phyloP scores from a whole-genome alignment of 2,113 vertebrate species.

The Centrocercus urophasianus region DNA sequence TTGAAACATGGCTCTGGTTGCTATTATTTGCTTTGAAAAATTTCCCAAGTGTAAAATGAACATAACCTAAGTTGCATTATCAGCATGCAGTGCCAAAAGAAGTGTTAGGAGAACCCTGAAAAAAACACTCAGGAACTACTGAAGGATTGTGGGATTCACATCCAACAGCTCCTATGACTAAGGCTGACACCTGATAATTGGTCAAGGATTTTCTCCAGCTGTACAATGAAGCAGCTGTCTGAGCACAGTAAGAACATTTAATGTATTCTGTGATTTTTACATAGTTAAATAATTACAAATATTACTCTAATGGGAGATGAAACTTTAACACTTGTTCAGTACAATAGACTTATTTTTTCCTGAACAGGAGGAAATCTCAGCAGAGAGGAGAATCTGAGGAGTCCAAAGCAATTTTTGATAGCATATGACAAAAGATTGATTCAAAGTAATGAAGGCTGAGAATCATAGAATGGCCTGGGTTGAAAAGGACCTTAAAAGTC shows the following conservation, averaged over 20 bases:
- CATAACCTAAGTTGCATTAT: constrained; percentile 4
- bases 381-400: background rate
- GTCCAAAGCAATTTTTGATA: background rate
- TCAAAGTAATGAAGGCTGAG: background rate
- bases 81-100: background rate
- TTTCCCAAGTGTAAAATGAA: constrained; percentile 11
- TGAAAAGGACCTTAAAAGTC: no score
- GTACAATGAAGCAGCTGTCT: background rate
- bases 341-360: background rate
- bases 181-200: background rate
- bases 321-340: background rate
- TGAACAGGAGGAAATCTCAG: background rate
- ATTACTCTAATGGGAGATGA: background rate
- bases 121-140: background rate
- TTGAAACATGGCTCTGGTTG: constrained; percentile 1
- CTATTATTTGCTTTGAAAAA: constrained; percentile 21
- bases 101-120: constrained; percentile 30
- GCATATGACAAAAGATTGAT: background rate
- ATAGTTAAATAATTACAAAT: constrained; percentile 7
- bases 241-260: background rate
- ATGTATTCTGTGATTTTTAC: background rate
- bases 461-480: no score
- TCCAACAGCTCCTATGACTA: background rate
- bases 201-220: background rate
- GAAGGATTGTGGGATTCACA: background rate